A percentile compares a stretch with the other conserved stretches of the same genome.
Conservation (phyloP, 2,888 invertebrate species). For the Lordiphosa andalusiaca region DNA sequence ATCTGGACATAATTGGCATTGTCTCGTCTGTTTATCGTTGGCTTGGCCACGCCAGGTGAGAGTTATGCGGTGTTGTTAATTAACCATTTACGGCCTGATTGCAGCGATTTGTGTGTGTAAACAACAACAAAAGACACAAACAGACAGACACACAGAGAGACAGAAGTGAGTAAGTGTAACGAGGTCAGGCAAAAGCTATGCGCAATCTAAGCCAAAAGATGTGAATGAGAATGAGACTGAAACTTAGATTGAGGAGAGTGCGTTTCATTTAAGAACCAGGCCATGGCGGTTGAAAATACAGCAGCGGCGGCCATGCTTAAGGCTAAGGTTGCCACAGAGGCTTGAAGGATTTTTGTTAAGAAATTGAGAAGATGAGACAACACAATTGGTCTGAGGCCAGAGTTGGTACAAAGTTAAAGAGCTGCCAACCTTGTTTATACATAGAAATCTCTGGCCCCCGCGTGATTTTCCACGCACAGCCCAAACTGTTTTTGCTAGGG, state of each 20-base stretch:
- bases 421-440: too few relatives aligned
- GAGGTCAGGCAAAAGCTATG: slow-evolving; percentile 40
- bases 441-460: too few relatives aligned
- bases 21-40: slow-evolving; percentile 33
- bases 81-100: slow-evolving; percentile 70
- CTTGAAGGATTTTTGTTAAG: too few relatives aligned
- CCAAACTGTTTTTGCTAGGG: too few relatives aligned
- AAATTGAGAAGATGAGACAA: too few relatives aligned
- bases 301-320: too few relatives aligned
- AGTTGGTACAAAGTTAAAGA: too few relatives aligned
- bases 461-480: too few relatives aligned
- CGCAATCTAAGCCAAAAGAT: slow-evolving; percentile 18
- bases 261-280: slow-evolving; percentile 6
- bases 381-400: too few relatives aligned
- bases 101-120: slow-evolving; percentile 28
- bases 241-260: slow-evolving; percentile 5
- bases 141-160: not conserved
- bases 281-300: slow-evolving; percentile 26
- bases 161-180: slow-evolving; percentile 33
- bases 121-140: not conserved
- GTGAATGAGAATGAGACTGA: slow-evolving; percentile 1
- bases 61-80: slow-evolving; percentile 72
- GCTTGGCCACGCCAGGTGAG: slow-evolving; percentile 52
- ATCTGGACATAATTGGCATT: slow-evolving; percentile 66
- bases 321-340: too few relatives aligned